Evolutionary conservation across 2,888 invertebrate species (phyloP).

Genomic region (Eupeodes latifasciatus): DNA sequence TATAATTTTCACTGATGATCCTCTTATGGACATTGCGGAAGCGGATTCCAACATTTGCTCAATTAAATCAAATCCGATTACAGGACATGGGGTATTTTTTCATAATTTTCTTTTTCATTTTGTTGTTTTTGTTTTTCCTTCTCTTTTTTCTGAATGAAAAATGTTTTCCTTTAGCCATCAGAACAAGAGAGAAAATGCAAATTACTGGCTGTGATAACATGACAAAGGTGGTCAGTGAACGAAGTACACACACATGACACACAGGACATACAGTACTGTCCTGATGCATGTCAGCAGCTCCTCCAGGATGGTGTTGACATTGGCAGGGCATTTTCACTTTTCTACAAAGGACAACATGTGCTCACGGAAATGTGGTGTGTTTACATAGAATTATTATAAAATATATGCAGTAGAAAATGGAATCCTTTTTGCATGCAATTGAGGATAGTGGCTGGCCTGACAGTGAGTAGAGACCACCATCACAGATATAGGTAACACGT

Average conservation of each 20-base stretch:
- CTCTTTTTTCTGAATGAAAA: not conserved
- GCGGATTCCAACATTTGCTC: constrained; percentile 36
- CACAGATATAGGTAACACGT: not conserved
- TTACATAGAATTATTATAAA: constrained; percentile 51
- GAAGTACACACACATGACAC: constrained; percentile 1
- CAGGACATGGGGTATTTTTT: not conserved
- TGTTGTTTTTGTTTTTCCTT: not conserved
- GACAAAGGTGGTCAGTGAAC: constrained; percentile 35
- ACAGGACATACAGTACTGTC: not conserved
- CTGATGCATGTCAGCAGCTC: constrained; percentile 22
- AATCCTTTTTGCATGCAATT: constrained; percentile 10
- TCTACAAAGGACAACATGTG: constrained; percentile 48
- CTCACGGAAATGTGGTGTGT: constrained; percentile 32
- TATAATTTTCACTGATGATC: constrained; percentile 26
- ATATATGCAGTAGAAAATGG: constrained; percentile 3
- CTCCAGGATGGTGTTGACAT: constrained; percentile 48
- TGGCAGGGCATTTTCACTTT: constrained; percentile 27
- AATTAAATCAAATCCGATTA: constrained; percentile 39
- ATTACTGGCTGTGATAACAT: constrained; percentile 50
- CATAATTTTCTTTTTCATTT: not conserved
- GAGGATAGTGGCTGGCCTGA: not conserved
- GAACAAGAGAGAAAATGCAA: constrained; percentile 65
- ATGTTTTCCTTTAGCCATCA: constrained; percentile 15
- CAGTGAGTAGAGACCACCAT: not conserved
- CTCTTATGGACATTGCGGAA: constrained; percentile 27